Percentiles rank a stretch among this genome's conserved stretches.
phyloP scores from a whole-genome alignment of 2,113 vertebrate genomes.

The Amia ocellicauda region DNA sequence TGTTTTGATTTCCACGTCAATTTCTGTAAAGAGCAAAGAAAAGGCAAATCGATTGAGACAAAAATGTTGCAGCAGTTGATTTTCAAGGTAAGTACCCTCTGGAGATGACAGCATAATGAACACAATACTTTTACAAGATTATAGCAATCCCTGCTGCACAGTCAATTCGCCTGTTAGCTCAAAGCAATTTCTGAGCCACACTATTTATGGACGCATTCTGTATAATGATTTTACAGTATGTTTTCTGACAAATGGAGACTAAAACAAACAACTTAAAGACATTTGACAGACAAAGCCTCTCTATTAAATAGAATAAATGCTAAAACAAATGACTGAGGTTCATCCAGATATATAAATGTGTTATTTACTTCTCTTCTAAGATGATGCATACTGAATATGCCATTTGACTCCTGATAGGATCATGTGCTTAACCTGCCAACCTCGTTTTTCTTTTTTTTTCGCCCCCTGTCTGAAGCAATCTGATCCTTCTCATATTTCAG shows the following conservation, averaged over 20 bases:
- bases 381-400: constrained; percentile 45
- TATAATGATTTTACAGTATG: background rate
- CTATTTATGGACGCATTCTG: background rate
- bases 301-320: too few species aligned
- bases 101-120: constrained; percentile 30
- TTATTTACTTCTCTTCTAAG: constrained; percentile 18
- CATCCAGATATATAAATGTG: constrained; percentile 28
- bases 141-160: background rate
- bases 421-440: constrained; percentile 53
- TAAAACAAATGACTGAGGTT: too few species aligned
- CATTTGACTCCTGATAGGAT: constrained; percentile 55
- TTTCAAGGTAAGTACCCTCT: constrained; percentile 54
- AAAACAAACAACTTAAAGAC: too few species aligned
- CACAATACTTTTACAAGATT: constrained; percentile 7
- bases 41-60: constrained; percentile 57
- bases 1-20: constrained; percentile 98
- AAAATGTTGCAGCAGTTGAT: constrained; percentile 53
- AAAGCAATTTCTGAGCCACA: too few species aligned
- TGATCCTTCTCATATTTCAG: constrained; percentile 28
- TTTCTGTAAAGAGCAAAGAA: constrained; percentile 75
- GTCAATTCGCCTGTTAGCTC: background rate
- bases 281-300: too few species aligned
- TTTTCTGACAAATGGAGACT: background rate
- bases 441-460: constrained; percentile 19
- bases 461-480: background rate